phyloP scores from a whole-genome alignment of 2,113 vertebrate species.

The Brachypteracias leptosomus region DNA sequence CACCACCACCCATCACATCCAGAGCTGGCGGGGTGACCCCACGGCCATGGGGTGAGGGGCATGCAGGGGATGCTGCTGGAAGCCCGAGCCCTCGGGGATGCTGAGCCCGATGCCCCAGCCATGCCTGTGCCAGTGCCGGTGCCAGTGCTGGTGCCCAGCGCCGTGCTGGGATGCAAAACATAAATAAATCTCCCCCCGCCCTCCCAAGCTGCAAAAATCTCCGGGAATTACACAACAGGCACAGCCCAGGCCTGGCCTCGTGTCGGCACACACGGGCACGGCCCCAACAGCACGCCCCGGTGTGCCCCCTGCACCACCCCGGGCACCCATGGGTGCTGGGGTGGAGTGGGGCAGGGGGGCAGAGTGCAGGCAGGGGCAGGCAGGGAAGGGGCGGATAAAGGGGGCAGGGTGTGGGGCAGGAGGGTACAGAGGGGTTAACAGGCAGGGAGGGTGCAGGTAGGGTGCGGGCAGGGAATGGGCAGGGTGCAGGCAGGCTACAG shows the following conservation, averaged over 20 bases:
- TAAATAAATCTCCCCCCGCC: background rate
- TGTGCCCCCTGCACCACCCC: background rate
- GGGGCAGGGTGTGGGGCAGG: background rate
- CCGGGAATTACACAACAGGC: constrained; percentile 40
- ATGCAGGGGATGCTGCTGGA: accelerated
- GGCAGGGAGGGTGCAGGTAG: background rate
- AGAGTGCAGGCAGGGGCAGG: background rate
- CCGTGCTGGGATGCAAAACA: background rate
- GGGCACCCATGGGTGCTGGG: background rate
- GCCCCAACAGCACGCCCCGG: accelerated
- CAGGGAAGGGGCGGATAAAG: background rate
- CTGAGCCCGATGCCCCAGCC: accelerated
- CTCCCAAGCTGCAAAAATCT: background rate
- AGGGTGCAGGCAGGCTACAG: background rate
- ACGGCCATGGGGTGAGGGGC: too few species aligned
- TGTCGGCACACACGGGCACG: background rate
- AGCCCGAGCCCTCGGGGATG: background rate
- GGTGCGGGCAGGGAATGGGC: background rate
- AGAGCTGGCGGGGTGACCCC: too few species aligned
- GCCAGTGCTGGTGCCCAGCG: too few species aligned
- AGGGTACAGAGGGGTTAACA: background rate
- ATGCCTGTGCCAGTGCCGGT: background rate
- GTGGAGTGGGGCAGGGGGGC: background rate
- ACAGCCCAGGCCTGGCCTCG: background rate
- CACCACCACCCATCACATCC: too few species aligned